Conservation (phyloP, 2,888 invertebrate species). For the Eilema depressum region DNA sequence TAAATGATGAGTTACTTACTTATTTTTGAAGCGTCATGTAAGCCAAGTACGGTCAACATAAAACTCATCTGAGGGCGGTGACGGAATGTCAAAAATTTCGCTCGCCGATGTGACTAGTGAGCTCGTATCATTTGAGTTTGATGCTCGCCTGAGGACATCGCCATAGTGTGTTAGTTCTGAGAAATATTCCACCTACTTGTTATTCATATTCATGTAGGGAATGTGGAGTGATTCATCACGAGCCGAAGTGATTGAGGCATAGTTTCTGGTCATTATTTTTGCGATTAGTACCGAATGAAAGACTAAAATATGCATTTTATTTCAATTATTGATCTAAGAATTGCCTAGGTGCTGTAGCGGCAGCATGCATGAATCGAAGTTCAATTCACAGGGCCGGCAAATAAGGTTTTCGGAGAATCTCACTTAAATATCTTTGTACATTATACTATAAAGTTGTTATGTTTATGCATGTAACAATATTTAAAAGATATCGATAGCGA, state of each 20-base stretch:
- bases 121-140: slow-evolving; percentile 52
- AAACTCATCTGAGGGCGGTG: slow-evolving; percentile 68
- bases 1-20: too few species aligned
- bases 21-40: slow-evolving; percentile 55
- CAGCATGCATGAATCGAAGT: neutral
- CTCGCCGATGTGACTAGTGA: slow-evolving; percentile 73
- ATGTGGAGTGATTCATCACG: slow-evolving; percentile 40
- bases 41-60: slow-evolving; percentile 41
- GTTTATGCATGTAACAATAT: too few species aligned
- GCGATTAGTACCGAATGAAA: slow-evolving; percentile 23
- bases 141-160: slow-evolving; percentile 60
- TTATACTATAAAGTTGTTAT: too few species aligned
- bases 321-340: neutral
- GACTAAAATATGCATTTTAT: slow-evolving; percentile 2
- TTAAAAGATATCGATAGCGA: too few species aligned
- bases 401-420: too few species aligned
- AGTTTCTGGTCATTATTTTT: slow-evolving; percentile 33
- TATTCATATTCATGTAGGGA: slow-evolving; percentile 29
- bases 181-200: slow-evolving; percentile 36
- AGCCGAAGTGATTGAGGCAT: slow-evolving; percentile 28
- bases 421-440: too few species aligned
- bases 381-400: neutral
- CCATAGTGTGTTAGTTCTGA: slow-evolving; percentile 36
- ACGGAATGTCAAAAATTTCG: slow-evolving; percentile 83
- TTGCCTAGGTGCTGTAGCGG: too few species aligned